Base-by-base conservation (phyloP, 2,113 vertebrate species). In the Spea multiplicata region DNA sequence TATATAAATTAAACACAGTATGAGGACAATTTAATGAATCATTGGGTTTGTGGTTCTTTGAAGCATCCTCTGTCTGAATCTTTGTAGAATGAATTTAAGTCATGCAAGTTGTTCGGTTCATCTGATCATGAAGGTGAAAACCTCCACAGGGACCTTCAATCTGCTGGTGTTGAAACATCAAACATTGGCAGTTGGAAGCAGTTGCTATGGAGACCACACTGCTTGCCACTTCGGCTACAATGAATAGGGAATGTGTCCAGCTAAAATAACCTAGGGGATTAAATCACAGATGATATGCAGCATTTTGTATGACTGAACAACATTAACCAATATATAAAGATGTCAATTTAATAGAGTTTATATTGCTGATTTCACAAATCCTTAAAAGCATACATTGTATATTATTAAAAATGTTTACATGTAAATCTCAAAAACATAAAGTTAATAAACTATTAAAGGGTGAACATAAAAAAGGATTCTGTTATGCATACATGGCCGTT, bases 81-180 rank as follows among this genome's bases (percentile, higher is more conserved):
- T 50, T 53, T 68, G 48, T 67, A 62, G 65, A 74, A 80, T 47
- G 12, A 16, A 12, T 46, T 74, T 44, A 17, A 66, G n/a, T 44
- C 78, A 55, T 80, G 17, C n/a, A 61, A 30, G 16, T 67, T 8
- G 71, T 68, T 65, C 65, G 61, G 53, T 67, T 74, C 62, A 80
- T 46, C 73, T 80, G 73, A 80, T 74, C 64, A 74, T 74, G 78
- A 80, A 80, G 78, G 71, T 80, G 78, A 80, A 79, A 80, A 67
- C 74, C 78, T 80, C 78, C 71, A 68, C 78, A 66, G 78, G 71
- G 78, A 80, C 50, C 65, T 72, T 72, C 69, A 80, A 73, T 65
- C 71, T 80, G 62, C 71, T 74, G 71, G 78, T 73, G 53, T 30
- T 74, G 71, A 17, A 80, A 73, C 76, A 57, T 78, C 71, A 73